Evolutionary conservation across 1,140 invertebrate species (phyloP), one percentile per base, ranked within the genome.

Genomic region (Plutomurus gul): DNA sequence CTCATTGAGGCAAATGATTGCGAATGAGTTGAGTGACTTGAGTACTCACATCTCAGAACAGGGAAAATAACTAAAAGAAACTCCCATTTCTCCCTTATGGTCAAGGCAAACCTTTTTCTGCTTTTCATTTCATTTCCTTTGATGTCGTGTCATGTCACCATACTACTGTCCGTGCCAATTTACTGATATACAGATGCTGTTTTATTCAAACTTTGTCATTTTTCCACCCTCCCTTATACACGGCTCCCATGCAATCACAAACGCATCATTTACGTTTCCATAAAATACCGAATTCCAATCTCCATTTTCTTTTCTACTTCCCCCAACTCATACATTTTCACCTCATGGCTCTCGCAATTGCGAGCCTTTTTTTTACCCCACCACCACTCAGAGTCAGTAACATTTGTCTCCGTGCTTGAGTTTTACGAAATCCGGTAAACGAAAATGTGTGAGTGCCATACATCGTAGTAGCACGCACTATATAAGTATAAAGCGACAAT

Each of bases 251-350:
- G 49, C 74, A 76, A 76, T 76, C 74, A 76, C 74, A 76, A 76
- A 49, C 73, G 22, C 73, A 75, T 76, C 74, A 76, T 76, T 76
- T 76, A 56, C 74, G 74, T 76, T 76, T 76, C 74, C 74, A 76
- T 76, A 76, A 76, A 76, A 76, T 76, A 33, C 51, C 18, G 47
- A 56, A 76, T 76, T 76, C 74, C 74, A 76, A 56, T 76, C 51
- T 51, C 74, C n/a, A 65, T 65, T 65, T 22, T 76, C 49, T 40
- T 51, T 75, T 39, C 18, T 20, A 18, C 33, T 56, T 56, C 49
- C 74, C 49, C 51, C 22, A 37, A 37, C 51, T 60, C 46, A 49
- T 76, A 33, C 30, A 65, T 65, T 65, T 65, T 65, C 56, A 65
- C 56, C 56, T 65, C 56, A 65, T 65, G 56, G 36, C 56, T 33